These are phyloP conservation scores for Synergus gifuensis DNA, from an alignment of 2,888 invertebrate species.

Conservation along the genomic window DNA sequence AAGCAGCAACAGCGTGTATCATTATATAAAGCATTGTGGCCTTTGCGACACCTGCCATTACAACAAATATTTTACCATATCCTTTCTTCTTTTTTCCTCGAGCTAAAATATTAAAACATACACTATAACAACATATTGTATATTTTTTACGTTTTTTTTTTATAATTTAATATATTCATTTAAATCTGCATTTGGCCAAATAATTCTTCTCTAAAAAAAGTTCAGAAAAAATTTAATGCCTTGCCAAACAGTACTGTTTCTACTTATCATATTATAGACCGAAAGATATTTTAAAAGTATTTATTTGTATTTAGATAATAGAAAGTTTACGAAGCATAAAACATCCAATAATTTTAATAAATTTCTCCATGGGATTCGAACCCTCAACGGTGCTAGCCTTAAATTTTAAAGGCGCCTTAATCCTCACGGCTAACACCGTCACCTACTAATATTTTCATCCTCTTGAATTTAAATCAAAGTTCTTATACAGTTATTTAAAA, in stretches of 20 bases:
- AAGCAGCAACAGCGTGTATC: constrained; percentile 87
- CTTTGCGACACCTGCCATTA: constrained; percentile 87
- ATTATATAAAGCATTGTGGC: constrained; percentile 89
- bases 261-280: too few species aligned
- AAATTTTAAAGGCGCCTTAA: neutral
- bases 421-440: neutral
- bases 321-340: neutral
- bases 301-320: neutral
- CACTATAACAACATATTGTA: neutral
- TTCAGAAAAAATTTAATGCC: neutral
- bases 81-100: constrained; percentile 84
- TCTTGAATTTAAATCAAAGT: too few species aligned
- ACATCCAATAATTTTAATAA: neutral
- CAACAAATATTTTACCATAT: constrained; percentile 82
- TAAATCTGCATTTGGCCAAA: neutral
- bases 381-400: neutral
- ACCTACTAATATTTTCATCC: too few species aligned
- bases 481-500: neutral
- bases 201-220: neutral
- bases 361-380: neutral
- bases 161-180: neutral
- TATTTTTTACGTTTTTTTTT: neutral
- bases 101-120: constrained; percentile 55
- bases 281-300: too few species aligned
- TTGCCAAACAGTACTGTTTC: neutral